Percentiles rank a stretch among this genome's conserved stretches.
These are phyloP conservation scores for Phocoena phocoena DNA, from an alignment of 2,113 vertebrate species.

Conservation along the genomic window DNA sequence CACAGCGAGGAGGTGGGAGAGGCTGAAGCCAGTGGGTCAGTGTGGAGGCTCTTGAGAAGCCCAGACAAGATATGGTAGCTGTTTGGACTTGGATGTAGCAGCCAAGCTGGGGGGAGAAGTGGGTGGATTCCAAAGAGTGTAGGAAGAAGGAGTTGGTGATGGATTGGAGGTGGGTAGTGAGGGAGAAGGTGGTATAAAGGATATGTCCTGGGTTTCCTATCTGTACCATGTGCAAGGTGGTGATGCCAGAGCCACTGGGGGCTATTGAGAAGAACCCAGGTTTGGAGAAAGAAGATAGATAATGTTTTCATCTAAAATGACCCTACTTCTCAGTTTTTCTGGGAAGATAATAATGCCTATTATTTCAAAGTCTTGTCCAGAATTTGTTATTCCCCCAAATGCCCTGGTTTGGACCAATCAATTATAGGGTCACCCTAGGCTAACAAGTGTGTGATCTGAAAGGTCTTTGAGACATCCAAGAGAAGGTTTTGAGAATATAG, in stretches of 20 bases:
- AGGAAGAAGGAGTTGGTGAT: not conserved
- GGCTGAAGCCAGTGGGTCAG: not conserved
- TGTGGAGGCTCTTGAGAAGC: not conserved
- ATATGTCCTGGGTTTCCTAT: fast-evolving
- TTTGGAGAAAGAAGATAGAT: not conserved
- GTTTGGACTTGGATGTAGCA: not conserved
- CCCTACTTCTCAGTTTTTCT: not conserved
- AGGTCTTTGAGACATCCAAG: not conserved
- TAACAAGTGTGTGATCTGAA: not conserved
- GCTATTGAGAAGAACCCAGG: not conserved
- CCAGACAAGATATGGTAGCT: not conserved
- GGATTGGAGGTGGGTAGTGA: not conserved
- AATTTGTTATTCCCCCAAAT: not conserved
- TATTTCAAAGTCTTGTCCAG: not conserved
- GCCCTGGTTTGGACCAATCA: not conserved
- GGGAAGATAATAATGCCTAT: not conserved
- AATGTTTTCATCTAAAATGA: not conserved
- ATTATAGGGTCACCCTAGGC: not conserved
- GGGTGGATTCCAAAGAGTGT: not conserved
- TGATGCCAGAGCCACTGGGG: not conserved
- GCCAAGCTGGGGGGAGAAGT: not conserved
- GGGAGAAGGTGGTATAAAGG: not conserved
- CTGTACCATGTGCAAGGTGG: not conserved
- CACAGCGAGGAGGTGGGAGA: not conserved
- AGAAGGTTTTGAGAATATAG: not conserved